phyloP scores from a whole-genome alignment of 2,888 invertebrate species.

The Lamellibrachia satsuma region DNA sequence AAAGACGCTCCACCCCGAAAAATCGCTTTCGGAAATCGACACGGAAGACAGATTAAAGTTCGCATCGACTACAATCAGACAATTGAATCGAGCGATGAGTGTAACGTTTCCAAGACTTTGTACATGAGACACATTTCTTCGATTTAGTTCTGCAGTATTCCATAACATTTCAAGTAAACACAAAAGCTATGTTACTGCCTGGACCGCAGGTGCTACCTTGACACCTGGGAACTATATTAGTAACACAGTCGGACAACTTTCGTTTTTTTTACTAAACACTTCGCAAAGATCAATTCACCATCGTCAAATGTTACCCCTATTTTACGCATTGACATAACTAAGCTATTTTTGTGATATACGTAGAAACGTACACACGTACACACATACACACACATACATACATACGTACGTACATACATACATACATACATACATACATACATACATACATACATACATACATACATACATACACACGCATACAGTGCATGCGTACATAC shows the following conservation, averaged over 20 bases:
- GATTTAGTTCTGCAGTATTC: background rate
- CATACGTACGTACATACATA: background rate
- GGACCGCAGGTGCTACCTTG: background rate
- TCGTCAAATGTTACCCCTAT: background rate
- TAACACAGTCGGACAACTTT: background rate
- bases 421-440: background rate
- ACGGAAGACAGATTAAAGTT: conserved; percentile 4
- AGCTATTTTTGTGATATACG: background rate
- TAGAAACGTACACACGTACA: background rate
- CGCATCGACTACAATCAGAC: background rate
- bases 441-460: background rate
- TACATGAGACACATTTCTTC: background rate
- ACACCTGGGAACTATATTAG: background rate
- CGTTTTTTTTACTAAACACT: background rate
- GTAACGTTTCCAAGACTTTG: background rate
- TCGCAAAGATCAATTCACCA: background rate
- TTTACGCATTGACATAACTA: background rate
- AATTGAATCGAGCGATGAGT: background rate
- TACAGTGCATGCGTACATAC: background rate
- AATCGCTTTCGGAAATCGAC: background rate
- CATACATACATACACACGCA: background rate
- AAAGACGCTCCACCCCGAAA: background rate
- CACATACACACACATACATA: background rate
- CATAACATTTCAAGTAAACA: background rate
- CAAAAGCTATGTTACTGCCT: background rate